These are phyloP conservation scores for Axinella damicornis DNA, from an alignment of 37 sponge, comb jelly and placozoan genomes.

Conservation along the genomic window DNA sequence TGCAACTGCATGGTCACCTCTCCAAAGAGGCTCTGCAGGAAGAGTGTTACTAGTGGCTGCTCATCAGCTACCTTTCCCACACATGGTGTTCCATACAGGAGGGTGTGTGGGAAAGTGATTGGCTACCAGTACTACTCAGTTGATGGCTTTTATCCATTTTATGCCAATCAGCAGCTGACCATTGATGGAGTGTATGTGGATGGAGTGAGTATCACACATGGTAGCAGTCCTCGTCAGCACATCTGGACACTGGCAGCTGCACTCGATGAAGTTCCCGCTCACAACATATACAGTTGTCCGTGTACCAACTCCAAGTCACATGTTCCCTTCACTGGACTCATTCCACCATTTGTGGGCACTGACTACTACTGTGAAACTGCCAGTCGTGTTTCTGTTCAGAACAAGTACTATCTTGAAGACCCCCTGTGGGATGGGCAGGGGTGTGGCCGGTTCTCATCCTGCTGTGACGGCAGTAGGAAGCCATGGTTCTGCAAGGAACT, in stretches of 20 bases:
- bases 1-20: conserved; percentile 27
- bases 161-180: not conserved
- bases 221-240: too few species aligned
- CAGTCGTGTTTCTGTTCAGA: not conserved
- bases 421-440: conserved; percentile 65
- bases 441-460: conserved; percentile 29
- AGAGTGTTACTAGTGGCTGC: conserved; percentile 6
- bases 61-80: conserved; percentile 31
- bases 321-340: conserved; percentile 11
- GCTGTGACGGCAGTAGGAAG: conserved; percentile 45
- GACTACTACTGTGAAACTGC: conserved; percentile 62
- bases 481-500: conserved; percentile 47
- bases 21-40: conserved; percentile 15
- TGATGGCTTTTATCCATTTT: conserved; percentile 38
- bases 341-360: conserved; percentile 41
- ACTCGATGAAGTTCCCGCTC: conserved; percentile 11
- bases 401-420: conserved; percentile 17
- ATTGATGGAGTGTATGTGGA: conserved; percentile 38
- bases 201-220: not conserved
- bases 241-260: conserved; percentile 28
- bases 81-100: conserved; percentile 12
- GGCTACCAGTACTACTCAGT: conserved; percentile 21
- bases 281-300: conserved; percentile 11
- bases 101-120: conserved; percentile 43
- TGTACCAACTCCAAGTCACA: conserved; percentile 18